A percentile compares a stretch with the other conserved stretches of the same genome.
Evolutionary conservation across 2,888 invertebrate species (phyloP).

Genomic region (Mythimna lalbum): DNA sequence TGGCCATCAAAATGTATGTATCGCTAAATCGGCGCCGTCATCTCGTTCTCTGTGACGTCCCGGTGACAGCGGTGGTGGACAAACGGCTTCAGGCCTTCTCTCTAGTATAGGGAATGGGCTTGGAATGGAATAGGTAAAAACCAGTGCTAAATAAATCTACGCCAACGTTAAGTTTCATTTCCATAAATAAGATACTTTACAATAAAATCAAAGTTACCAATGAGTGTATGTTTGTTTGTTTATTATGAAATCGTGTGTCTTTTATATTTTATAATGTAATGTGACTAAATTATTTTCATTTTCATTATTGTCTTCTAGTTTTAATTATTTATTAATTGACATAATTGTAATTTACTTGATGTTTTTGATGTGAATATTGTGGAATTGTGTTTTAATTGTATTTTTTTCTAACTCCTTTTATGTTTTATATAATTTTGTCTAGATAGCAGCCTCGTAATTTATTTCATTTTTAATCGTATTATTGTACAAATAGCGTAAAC

Average conservation of each 20-base stretch:
- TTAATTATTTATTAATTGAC: conserved; percentile 37
- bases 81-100: too few species aligned
- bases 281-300: conserved; percentile 50
- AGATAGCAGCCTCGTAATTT: conserved; percentile 55
- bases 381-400: conserved; percentile 19
- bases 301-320: conserved; percentile 35
- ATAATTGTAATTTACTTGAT: conserved; percentile 25
- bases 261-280: conserved; percentile 19
- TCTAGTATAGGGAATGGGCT: too few species aligned
- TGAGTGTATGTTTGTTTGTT: not conserved
- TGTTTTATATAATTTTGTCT: conserved; percentile 33
- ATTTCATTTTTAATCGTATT: conserved; percentile 59
- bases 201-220: conserved; percentile 36
- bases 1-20: too few species aligned
- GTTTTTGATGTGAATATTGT: conserved; percentile 34
- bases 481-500: conserved; percentile 65
- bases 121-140: too few species aligned
- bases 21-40: too few species aligned
- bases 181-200: conserved; percentile 10
- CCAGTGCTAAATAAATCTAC: not conserved
- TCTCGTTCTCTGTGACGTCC: too few species aligned
- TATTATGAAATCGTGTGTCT: conserved; percentile 29
- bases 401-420: conserved; percentile 10
- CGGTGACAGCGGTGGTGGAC: too few species aligned
- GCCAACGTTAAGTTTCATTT: not conserved